phyloP scores from a whole-genome alignment of 2,113 vertebrate species.

The Etheostoma spectabile region DNA sequence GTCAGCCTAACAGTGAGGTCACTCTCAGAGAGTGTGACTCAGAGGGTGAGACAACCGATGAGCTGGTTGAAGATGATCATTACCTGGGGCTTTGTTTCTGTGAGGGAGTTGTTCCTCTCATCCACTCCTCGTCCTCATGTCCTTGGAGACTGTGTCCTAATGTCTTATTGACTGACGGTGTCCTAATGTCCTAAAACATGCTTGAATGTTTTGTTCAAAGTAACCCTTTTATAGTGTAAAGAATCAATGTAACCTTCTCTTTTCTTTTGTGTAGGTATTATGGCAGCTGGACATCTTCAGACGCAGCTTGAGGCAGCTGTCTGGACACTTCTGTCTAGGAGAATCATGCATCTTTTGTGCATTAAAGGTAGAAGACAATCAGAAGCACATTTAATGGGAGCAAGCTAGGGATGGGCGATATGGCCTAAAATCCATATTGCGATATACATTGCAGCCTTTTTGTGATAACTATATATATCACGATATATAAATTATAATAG shows the following conservation, averaged over 20 bases:
- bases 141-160: slow-evolving; percentile 33
- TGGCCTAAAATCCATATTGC: no score
- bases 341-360: slow-evolving; percentile 98
- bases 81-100: slow-evolving; percentile 52
- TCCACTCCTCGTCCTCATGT: slow-evolving; percentile 34
- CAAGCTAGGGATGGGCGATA: background rate
- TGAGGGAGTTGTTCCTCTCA: slow-evolving; percentile 9
- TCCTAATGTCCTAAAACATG: background rate
- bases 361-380: slow-evolving; percentile 88
- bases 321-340: slow-evolving; percentile 94
- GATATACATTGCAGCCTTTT: no score
- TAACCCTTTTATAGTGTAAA: background rate
- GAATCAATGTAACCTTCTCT: background rate
- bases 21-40: slow-evolving; percentile 60
- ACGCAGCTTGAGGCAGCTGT: slow-evolving; percentile 93
- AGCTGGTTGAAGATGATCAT: slow-evolving; percentile 57
- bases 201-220: background rate
- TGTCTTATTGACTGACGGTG: background rate
- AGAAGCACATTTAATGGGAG: background rate
- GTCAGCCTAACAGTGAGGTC: slow-evolving; percentile 53
- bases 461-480: no score
- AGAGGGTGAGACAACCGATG: slow-evolving; percentile 52
- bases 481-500: no score
- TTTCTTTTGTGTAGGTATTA: slow-evolving; percentile 85
- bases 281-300: slow-evolving; percentile 99